A percentile compares a stretch with the other conserved stretches of the same genome.
phyloP scores from a whole-genome alignment of 1,140 invertebrate species.

The Babylonia areolata region DNA sequence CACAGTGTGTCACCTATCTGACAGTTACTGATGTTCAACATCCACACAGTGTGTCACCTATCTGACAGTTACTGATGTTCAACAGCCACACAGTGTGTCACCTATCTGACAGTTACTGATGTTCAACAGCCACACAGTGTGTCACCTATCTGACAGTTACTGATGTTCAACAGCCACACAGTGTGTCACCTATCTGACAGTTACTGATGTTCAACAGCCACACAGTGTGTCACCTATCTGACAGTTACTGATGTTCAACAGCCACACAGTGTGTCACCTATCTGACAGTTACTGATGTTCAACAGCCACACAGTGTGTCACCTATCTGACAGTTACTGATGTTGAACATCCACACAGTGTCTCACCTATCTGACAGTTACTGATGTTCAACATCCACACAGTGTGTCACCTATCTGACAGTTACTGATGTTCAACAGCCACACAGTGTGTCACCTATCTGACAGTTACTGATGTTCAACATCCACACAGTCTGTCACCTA shows the following conservation, averaged over 20 bases:
- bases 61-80: no score
- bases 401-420: no score
- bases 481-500: no score
- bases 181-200: constrained; percentile 51
- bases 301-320: no score
- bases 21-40: constrained; percentile 28
- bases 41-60: not conserved
- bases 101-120: not conserved
- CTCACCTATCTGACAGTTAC: no score
- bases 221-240: constrained; percentile 31
- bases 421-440: no score
- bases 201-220: constrained; percentile 63
- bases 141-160: constrained; percentile 53
- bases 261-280: constrained; percentile 31
- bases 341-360: not conserved
- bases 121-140: not conserved
- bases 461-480: no score
- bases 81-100: not conserved
- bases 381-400: no score
- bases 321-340: constrained; percentile 1
- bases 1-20: constrained; percentile 6
- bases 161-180: constrained; percentile 62
- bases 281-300: no score
- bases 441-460: no score
- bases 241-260: constrained; percentile 67